Evolutionary conservation across 2,113 vertebrate genomes (phyloP).

Genomic region (Ictalurus punctatus): DNA sequence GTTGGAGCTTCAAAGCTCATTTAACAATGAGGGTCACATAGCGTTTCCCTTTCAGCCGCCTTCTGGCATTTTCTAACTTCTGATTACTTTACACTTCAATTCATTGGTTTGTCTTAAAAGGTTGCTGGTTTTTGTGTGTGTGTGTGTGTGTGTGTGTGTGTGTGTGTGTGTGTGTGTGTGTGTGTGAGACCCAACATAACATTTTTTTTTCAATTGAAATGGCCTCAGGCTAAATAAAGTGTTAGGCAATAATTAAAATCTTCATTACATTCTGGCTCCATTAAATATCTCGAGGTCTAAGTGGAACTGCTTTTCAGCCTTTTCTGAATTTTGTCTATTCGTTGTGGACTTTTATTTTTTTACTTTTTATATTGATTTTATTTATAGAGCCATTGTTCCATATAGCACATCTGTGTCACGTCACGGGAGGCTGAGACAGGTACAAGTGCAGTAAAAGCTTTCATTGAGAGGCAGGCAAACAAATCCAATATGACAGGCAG

Average conservation of each 20-base stretch:
- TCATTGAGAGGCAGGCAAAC: too few species aligned
- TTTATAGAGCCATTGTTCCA: background rate
- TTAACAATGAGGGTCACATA: slow-evolving; percentile 45
- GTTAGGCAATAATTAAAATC: background rate
- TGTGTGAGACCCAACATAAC: too few species aligned
- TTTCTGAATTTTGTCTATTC: background rate
- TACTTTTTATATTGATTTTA: background rate
- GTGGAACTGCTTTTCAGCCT: background rate
- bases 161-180: too few species aligned
- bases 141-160: too few species aligned
- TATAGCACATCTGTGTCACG: background rate
- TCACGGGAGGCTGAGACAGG: too few species aligned
- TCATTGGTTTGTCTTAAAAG: slow-evolving; percentile 40
- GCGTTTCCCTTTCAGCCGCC: slow-evolving; percentile 20
- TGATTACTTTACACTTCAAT: slow-evolving; percentile 38
- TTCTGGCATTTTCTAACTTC: slow-evolving; percentile 33
- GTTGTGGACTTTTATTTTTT: background rate
- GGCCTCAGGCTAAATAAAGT: background rate
- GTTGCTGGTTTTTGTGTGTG: background rate
- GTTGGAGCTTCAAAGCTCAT: slow-evolving; percentile 51
- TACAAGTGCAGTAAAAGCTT: too few species aligned
- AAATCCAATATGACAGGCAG: too few species aligned
- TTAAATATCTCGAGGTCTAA: background rate
- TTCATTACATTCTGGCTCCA: background rate
- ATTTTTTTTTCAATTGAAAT: background rate